These are phyloP conservation scores for Tursiops truncatus DNA, from an alignment of 2,113 vertebrate species.

Conservation along the genomic window DNA sequence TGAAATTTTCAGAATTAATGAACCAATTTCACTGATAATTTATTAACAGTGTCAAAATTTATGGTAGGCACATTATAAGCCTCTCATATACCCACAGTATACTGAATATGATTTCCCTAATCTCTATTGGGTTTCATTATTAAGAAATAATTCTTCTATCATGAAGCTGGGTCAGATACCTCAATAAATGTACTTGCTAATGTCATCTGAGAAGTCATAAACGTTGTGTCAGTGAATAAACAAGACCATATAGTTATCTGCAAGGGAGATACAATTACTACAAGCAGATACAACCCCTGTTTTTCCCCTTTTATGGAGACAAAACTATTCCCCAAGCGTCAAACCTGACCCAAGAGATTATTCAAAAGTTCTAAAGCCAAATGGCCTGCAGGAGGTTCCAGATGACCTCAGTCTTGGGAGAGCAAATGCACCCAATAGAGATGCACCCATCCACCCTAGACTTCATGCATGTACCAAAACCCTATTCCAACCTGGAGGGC, in stretches of 20 bases:
- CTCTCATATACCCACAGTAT: background rate
- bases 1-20: slow-evolving; percentile 30
- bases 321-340: background rate
- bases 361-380: background rate
- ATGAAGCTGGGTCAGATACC: background rate
- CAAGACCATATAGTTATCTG: background rate
- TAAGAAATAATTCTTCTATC: background rate
- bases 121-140: background rate
- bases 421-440: background rate
- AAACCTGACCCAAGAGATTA: background rate
- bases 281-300: background rate
- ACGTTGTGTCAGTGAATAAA: too few relatives aligned
- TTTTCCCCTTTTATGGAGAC: background rate
- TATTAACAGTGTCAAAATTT: slow-evolving; percentile 8
- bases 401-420: background rate
- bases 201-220: background rate
- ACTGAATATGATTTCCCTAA: background rate
- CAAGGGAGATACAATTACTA: background rate
- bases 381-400: background rate
- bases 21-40: background rate
- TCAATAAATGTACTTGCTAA: background rate
- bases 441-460: background rate
- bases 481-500: background rate
- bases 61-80: background rate
- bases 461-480: background rate